Evolutionary conservation across 2,888 invertebrate species (phyloP).

Genomic region (Willowsia nigromaculata): DNA sequence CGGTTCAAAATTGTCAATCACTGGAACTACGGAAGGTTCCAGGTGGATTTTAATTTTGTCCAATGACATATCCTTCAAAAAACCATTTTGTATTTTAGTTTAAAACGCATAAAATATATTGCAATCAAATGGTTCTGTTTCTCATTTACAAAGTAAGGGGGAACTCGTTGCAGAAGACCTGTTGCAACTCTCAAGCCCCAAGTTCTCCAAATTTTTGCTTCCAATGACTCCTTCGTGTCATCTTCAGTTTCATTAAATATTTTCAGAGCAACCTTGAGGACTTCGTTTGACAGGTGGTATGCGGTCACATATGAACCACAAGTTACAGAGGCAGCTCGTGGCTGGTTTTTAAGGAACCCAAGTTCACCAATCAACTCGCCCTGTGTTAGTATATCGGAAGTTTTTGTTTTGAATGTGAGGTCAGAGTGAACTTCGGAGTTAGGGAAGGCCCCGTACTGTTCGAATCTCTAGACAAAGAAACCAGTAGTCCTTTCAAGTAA

Average conservation of each 20-base stretch:
- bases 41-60: conserved; percentile 83
- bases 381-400: conserved; percentile 83
- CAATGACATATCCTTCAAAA: conserved; percentile 82
- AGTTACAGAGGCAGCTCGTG: conserved; percentile 83
- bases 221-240: conserved; percentile 82
- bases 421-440: conserved; percentile 81
- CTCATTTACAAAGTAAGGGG: conserved; percentile 81
- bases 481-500: too few relatives aligned
- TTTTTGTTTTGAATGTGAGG: conserved; percentile 81
- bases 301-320: conserved; percentile 84
- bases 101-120: too few relatives aligned
- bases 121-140: too few relatives aligned
- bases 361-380: conserved; percentile 85
- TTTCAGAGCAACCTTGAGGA: conserved; percentile 79
- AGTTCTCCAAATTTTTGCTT: conserved; percentile 84
- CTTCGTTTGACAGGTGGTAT: conserved; percentile 69
- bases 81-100: neutral
- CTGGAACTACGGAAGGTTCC: conserved; percentile 83
- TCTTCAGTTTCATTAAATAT: conserved; percentile 79
- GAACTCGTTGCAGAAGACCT: conserved; percentile 82
- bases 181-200: conserved; percentile 83
- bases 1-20: conserved; percentile 82
- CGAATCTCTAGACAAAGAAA: conserved; percentile 80
- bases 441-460: conserved; percentile 72
- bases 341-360: conserved; percentile 83